These are phyloP conservation scores for Calameuta filiformis DNA, from an alignment of 2,888 invertebrate genomes.

Conservation along the genomic window DNA sequence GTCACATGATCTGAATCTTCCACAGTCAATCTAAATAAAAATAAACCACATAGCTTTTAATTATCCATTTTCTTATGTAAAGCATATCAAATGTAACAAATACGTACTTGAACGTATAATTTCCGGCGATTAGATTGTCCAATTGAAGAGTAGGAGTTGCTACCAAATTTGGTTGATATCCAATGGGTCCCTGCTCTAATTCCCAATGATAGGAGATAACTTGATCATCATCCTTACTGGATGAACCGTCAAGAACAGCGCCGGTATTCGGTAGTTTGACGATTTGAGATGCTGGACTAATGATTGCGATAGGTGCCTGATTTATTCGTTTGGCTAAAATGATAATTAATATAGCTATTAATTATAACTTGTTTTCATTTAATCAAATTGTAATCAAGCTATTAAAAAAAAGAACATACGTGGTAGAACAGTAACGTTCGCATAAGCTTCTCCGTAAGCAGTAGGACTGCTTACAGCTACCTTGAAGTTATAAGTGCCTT, in stretches of 20 bases:
- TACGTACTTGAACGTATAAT: constrained; percentile 82
- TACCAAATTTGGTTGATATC: constrained; percentile 83
- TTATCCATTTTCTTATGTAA: background rate
- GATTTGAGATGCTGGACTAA: constrained; percentile 86
- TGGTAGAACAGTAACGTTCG: constrained; percentile 90
- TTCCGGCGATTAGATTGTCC: constrained; percentile 88
- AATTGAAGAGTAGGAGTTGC: constrained; percentile 87
- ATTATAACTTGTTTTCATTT: background rate
- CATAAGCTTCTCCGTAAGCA: constrained; percentile 83
- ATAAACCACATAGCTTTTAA: background rate
- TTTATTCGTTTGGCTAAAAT: constrained; percentile 80
- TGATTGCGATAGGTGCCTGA: constrained; percentile 84
- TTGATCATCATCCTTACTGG: constrained; percentile 85
- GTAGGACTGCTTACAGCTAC: constrained; percentile 83
- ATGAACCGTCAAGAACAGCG: constrained; percentile 86
- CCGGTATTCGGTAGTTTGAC: constrained; percentile 91
- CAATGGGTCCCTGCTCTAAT: constrained; percentile 85
- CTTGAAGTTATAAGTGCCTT: constrained; percentile 90
- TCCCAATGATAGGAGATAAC: constrained; percentile 95
- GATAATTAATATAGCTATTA: constrained; percentile 1
- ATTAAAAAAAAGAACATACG: constrained; percentile 60
- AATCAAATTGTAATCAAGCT: background rate
- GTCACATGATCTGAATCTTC: constrained; percentile 90
- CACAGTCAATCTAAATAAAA: constrained; percentile 76
- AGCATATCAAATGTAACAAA: background rate